Conservation (phyloP, 2,888 invertebrate genomes). For the Minunthozetes semirufus region DNA sequence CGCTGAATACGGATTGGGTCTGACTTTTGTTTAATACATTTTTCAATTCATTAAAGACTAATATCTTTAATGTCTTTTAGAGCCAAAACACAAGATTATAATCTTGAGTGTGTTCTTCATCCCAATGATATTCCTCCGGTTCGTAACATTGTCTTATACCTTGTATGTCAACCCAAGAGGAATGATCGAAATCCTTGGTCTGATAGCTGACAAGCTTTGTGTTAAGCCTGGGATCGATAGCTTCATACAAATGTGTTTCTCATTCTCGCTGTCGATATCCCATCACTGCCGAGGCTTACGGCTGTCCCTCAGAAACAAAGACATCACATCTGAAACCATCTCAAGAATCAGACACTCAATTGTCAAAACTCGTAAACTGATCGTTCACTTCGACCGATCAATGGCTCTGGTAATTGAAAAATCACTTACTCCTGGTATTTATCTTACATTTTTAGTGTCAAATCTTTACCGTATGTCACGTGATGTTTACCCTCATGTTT, state of each 20-base stretch:
- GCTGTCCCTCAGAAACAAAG: background rate
- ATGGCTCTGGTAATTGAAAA: background rate
- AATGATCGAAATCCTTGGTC: background rate
- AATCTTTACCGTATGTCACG: background rate
- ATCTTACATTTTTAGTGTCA: background rate
- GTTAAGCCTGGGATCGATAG: background rate
- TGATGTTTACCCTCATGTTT: background rate
- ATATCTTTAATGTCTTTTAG: no score
- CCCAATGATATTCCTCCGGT: no score
- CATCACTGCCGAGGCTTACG: background rate
- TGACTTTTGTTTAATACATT: no score
- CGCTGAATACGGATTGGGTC: background rate
- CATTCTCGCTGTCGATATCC: background rate
- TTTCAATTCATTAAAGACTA: no score
- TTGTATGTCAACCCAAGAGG: no score
- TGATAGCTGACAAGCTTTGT: background rate
- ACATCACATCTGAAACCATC: background rate
- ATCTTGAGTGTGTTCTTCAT: no score
- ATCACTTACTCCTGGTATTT: background rate
- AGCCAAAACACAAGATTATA: no score
- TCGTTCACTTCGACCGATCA: background rate
- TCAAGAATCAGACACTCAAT: background rate
- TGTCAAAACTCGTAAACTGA: background rate
- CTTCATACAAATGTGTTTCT: background rate
- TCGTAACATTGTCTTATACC: no score